A percentile compares a stretch with the other conserved stretches of the same genome.
phyloP scores from a whole-genome alignment of 2,888 invertebrate genomes.

The Plutella xylostella region DNA sequence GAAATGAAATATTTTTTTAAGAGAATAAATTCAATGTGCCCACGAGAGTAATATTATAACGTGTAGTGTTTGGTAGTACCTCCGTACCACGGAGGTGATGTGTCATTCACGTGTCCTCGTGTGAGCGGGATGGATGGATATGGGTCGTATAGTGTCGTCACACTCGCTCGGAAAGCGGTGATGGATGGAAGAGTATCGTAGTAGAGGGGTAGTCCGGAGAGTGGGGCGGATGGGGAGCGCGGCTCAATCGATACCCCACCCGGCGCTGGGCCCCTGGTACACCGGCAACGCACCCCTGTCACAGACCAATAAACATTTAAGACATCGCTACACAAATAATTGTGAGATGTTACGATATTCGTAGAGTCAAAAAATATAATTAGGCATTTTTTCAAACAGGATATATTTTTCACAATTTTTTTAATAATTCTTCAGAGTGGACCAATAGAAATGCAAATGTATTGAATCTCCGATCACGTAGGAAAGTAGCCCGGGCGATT shows the following conservation, averaged over 20 bases:
- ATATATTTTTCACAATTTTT: too few relatives aligned
- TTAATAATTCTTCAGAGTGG: background rate
- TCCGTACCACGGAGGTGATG: too few relatives aligned
- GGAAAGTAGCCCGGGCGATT: too few relatives aligned
- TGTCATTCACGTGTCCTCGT: too few relatives aligned
- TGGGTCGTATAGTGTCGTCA: too few relatives aligned
- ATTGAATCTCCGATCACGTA: slow-evolving; percentile 1
- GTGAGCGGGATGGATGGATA: background rate
- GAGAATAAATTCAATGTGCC: slow-evolving; percentile 33
- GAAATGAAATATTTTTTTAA: slow-evolving; percentile 8
- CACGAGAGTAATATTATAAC: slow-evolving; percentile 33
- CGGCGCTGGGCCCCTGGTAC: slow-evolving; percentile 24
- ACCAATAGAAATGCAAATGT: background rate
- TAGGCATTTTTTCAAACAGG: too few relatives aligned
- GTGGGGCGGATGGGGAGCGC: slow-evolving; percentile 22
- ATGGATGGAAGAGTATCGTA: background rate
- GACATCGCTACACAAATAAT: too few relatives aligned
- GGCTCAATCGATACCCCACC: slow-evolving; percentile 59
- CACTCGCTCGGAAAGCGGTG: background rate
- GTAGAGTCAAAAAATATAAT: background rate
- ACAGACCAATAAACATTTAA: too few relatives aligned
- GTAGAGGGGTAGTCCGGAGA: slow-evolving; percentile 21
- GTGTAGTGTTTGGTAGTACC: slow-evolving; percentile 32
- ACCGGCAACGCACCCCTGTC: slow-evolving; percentile 46
- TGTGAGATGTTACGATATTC: background rate